Percentiles rank a stretch among this genome's conserved stretches.
phyloP scores from a whole-genome alignment of 1,140 invertebrate genomes.

The Saxidomus purpurata region DNA sequence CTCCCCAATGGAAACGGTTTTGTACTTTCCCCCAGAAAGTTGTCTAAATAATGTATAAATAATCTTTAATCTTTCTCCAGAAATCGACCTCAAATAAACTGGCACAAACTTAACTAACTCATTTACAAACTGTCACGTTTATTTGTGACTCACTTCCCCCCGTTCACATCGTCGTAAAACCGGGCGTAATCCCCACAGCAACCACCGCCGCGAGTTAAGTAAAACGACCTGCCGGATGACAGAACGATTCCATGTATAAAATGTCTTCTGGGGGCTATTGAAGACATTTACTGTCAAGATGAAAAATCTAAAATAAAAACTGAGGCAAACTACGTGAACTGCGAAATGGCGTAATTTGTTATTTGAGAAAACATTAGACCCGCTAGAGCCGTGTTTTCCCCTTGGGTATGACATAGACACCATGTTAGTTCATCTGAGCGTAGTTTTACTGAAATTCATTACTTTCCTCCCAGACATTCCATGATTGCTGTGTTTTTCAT shows the following conservation, averaged over 20 bases:
- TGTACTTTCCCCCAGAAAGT: too few relatives aligned
- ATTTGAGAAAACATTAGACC: slow-evolving; percentile 33
- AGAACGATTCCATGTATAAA: background rate
- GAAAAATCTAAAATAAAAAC: slow-evolving; percentile 29
- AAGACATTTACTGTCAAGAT: slow-evolving; percentile 42
- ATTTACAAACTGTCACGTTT: too few relatives aligned
- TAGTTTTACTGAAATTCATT: slow-evolving; percentile 3
- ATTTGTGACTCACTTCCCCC: too few relatives aligned
- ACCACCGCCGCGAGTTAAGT: background rate
- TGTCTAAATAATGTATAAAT: too few relatives aligned
- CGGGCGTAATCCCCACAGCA: background rate
- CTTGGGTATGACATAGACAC: slow-evolving; percentile 43
- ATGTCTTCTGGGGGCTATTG: slow-evolving; percentile 19
- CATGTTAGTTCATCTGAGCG: background rate
- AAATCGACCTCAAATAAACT: too few relatives aligned
- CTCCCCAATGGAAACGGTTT: too few relatives aligned
- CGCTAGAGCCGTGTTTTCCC: background rate
- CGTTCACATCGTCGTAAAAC: background rate
- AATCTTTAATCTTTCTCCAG: too few relatives aligned
- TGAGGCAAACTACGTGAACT: slow-evolving; percentile 34
- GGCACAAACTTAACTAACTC: too few relatives aligned
- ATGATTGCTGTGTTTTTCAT: background rate
- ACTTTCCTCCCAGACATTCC: slow-evolving; percentile 3
- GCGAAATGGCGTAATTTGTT: slow-evolving; percentile 46
- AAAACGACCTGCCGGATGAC: background rate